phyloP scores from a whole-genome alignment of 2,888 invertebrate genomes.

The Strigamia crassipes region DNA sequence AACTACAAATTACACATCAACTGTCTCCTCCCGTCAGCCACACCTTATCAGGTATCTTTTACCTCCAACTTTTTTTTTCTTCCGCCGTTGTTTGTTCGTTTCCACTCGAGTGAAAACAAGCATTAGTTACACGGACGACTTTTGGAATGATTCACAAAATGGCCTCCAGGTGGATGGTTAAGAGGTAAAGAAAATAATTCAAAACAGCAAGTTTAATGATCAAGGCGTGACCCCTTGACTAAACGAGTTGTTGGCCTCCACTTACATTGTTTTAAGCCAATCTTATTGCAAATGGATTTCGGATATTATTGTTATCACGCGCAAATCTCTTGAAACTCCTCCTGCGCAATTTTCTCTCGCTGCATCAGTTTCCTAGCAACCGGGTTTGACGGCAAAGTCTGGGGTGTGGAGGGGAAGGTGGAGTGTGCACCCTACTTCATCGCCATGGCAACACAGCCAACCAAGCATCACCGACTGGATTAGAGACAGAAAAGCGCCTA shows the following conservation, averaged over 20 bases:
- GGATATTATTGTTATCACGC: conserved; percentile 33
- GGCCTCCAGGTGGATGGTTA: background rate
- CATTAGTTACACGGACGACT: background rate
- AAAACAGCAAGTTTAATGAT: background rate
- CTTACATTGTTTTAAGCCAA: background rate
- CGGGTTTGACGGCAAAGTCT: background rate
- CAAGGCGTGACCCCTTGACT: conserved; percentile 15
- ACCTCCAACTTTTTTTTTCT: background rate
- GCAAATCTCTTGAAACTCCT: conserved; percentile 19
- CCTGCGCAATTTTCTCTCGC: conserved; percentile 27
- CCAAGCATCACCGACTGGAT: conserved; percentile 15
- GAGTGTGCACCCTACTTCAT: background rate
- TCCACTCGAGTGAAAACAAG: background rate
- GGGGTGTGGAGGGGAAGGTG: background rate
- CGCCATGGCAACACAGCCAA: conserved; percentile 26
- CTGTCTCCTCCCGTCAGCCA: conserved; percentile 15
- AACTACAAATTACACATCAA: conserved; percentile 1
- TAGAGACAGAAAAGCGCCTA: conserved; percentile 11
- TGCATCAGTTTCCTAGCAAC: conserved; percentile 30
- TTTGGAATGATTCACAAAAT: background rate
- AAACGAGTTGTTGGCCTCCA: background rate
- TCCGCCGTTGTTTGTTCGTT: too few relatives aligned
- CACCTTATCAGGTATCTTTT: background rate
- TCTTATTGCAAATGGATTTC: conserved; percentile 7
- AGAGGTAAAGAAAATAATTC: background rate